A percentile compares a stretch with the other conserved stretches of the same genome.
phyloP scores from a whole-genome alignment of 2,113 vertebrate species.

The Jacana jacana region DNA sequence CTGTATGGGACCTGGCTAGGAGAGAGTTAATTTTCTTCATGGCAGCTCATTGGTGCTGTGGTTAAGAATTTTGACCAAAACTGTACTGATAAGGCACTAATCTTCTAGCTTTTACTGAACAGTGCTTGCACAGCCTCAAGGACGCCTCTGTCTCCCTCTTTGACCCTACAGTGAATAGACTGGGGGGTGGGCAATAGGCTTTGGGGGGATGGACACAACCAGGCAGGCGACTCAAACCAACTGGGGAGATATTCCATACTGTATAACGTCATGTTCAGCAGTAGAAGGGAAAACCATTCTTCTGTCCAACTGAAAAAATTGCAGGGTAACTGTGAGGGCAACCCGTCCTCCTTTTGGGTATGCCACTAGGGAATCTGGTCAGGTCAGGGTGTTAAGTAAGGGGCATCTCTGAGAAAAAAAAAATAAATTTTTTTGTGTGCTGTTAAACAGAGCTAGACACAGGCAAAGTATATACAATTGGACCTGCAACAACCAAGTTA shows the following conservation, averaged over 20 bases:
- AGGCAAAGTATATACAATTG: background rate
- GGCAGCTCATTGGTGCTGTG: background rate
- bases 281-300: background rate
- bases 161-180: background rate
- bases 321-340: background rate
- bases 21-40: background rate
- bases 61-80: background rate
- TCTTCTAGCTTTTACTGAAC: background rate
- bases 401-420: background rate
- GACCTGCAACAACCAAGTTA: background rate
- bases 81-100: background rate
- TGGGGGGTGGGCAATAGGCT: background rate
- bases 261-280: background rate
- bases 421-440: background rate
- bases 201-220: fast-evolving
- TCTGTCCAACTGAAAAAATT: background rate
- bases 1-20: background rate
- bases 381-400: background rate
- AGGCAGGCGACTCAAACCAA: fast-evolving
- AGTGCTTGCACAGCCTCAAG: background rate
- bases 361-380: background rate
- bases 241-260: background rate
- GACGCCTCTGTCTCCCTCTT: fast-evolving
- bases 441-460: background rate
- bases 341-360: fast-evolving